Base-by-base conservation (phyloP, 2,113 vertebrate species). In the Todiramphus chloris region DNA sequence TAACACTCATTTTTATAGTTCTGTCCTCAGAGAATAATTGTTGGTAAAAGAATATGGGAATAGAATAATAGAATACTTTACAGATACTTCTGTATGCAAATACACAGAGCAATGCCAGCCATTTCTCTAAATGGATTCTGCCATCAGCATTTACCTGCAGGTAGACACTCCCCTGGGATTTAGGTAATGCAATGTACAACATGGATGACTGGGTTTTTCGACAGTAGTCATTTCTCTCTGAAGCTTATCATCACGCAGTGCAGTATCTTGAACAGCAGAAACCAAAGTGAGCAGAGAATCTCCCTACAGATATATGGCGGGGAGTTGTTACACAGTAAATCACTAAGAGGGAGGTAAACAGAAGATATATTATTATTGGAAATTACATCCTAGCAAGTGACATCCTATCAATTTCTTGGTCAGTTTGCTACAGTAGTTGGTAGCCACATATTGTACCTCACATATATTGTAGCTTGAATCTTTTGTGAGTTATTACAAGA, bases 181-280 rank as follows among this genome's bases (percentile, higher is more conserved):
- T 35, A 27, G 95, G 73, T 23, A 92, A 81, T 94, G 85, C 58
- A 39, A 11, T 37, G 83, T 66, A 33, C 77, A 83, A 94, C 93
- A 95, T 77, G 96, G 93, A 88, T 97, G 95, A 63, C 82, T 92
- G 72, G 53, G 50, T 92, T 95, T 94, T 60, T 88, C 6, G 19
- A 93, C 95, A 91, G 75, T 23, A 94, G 46, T 48, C 75, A 85
- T 93, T 96, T 83, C 89, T 94, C 88, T 87, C 69, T 83, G 56
- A 58, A 76, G 70, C 81, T 95, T 56, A 95, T 96, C 73, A 55
- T 28, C 90, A 91, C 67, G 91, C 83, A 89, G 76, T 87, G 86
- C 84, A 86, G 68, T 39, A 73, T 70, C 91, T 27, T 68, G 44
- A 85, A 87, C 92, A 35, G 85, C 79, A 96, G 91, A 81, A 83